Percentiles rank a stretch among this genome's conserved stretches.
phyloP scores from a whole-genome alignment of 2,797 vertebrate genomes.

The Gymnocypris eckloni region DNA sequence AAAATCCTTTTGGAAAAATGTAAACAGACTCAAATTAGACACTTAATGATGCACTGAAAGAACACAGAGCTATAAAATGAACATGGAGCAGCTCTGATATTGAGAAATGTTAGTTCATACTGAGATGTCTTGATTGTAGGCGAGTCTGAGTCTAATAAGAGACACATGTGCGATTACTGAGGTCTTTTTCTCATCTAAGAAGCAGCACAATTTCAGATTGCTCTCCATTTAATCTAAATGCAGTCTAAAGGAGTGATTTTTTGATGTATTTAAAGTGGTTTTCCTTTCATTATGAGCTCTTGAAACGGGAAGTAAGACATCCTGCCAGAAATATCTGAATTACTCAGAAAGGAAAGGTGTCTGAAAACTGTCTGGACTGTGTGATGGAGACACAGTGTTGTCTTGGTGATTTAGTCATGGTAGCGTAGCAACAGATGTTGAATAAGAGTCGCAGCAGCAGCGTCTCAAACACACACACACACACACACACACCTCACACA shows the following conservation, averaged over 20 bases:
- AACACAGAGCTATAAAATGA: no score
- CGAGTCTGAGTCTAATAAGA: background rate
- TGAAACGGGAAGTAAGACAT: background rate
- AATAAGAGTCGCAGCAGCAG: slow-evolving; percentile 67
- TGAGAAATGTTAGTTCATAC: background rate
- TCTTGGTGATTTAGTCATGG: slow-evolving; percentile 76
- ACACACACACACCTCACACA: slow-evolving; percentile 3
- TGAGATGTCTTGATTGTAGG: background rate
- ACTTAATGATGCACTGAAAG: no score
- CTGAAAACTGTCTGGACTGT: slow-evolving; percentile 18
- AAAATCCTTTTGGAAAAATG: no score
- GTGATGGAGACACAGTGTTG: slow-evolving; percentile 59
- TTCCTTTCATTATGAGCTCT: background rate
- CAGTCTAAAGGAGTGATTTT: background rate
- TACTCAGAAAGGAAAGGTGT: slow-evolving; percentile 39
- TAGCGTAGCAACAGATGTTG: slow-evolving; percentile 76
- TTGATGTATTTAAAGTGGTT: background rate
- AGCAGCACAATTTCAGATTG: background rate
- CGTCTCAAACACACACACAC: slow-evolving; percentile 16
- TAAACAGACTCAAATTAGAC: no score
- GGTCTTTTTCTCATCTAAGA: background rate
- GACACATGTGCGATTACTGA: background rate
- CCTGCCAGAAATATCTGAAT: slow-evolving; percentile 20
- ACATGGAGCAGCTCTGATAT: background rate
- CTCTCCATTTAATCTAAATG: background rate